phyloP scores from a whole-genome alignment of 2,113 vertebrate genomes.

The Varanus salvator region DNA sequence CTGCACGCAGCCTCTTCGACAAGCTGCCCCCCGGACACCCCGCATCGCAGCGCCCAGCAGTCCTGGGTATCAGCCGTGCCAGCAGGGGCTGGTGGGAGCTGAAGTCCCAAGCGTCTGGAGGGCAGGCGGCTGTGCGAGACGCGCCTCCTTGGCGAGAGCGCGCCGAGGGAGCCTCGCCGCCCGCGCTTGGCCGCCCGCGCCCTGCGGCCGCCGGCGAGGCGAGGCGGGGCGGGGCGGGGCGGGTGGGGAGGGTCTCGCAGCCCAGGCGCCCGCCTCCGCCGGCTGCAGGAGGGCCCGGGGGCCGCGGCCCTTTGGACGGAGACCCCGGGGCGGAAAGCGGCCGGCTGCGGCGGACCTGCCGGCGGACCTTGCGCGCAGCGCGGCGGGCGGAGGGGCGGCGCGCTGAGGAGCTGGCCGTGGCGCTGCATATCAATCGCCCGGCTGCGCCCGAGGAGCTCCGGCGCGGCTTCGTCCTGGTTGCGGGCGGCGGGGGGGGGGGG shows the following conservation, averaged over 20 bases:
- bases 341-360: background rate
- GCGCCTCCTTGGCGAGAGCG: too few relatives aligned
- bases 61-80: too few relatives aligned
- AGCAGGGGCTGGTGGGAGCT: too few relatives aligned
- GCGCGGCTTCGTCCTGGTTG: background rate
- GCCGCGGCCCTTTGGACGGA: background rate
- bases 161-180: background rate
- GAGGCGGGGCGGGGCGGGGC: too few relatives aligned
- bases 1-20: too few relatives aligned
- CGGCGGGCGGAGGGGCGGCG: constrained; percentile 17
- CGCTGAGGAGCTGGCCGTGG: constrained; percentile 32
- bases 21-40: too few relatives aligned
- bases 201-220: too few relatives aligned
- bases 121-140: too few relatives aligned
- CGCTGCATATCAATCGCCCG: constrained; percentile 42
- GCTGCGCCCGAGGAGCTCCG: constrained; percentile 29
- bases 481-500: background rate
- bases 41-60: too few relatives aligned
- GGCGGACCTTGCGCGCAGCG: constrained; percentile 16
- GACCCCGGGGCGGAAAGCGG: too few relatives aligned
- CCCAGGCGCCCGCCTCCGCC: background rate
- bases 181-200: too few relatives aligned
- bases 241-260: background rate
- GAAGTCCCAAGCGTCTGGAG: too few relatives aligned
- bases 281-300: background rate